Evolutionary conservation across 2,888 invertebrate genomes (phyloP), one percentile per base, ranked within the genome.

Genomic region (Gastracanthus pulcherrimus): DNA sequence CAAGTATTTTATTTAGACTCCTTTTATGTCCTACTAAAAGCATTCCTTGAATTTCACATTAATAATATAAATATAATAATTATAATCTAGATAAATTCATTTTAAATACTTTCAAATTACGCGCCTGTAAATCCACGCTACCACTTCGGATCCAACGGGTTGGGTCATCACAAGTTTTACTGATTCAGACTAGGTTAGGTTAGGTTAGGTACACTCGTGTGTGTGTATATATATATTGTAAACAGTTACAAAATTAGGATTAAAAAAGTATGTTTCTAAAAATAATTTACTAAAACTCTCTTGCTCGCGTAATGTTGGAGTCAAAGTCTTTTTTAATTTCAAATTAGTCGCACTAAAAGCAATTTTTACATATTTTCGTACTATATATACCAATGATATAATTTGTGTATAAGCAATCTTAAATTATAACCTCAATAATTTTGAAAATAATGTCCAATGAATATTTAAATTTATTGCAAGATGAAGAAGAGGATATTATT

Each of bases 401-500:
- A 64, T 16, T 51, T 75, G 55, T 26, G 26, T 55, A 55, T 11
- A 48, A 48, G 45, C 41, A 67, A 11, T 34, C 13, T 16, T 19
- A 69, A 31, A 34, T 48, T 67, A 45, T 55, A 79, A 79, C 41
- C 31, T 55, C 23, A 16, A 78, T 66, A 55, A 31, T 16, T 34
- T 13, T 4, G 23, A n/a, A 48, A 34, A 78, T 34, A 71, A 81
- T 81, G 81, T 71, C 36, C 26, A 64, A 26, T 64, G 70, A 71
- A 75, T 1, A 64, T 71, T 45, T 67, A 66, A 66, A 36, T 51
- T 23, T 51, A 26, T 38, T 79, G 13, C 16, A 79, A 38, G 86
- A 87, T 3, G 88, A 88, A 81, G 89, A 90, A 11, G 90, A 89
- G 74, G 88, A 89, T 82, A 87, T 90, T 26, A 80, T 90, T 16